Conservation (phyloP, 2,797 vertebrate species). For the Strix occidentalis region DNA sequence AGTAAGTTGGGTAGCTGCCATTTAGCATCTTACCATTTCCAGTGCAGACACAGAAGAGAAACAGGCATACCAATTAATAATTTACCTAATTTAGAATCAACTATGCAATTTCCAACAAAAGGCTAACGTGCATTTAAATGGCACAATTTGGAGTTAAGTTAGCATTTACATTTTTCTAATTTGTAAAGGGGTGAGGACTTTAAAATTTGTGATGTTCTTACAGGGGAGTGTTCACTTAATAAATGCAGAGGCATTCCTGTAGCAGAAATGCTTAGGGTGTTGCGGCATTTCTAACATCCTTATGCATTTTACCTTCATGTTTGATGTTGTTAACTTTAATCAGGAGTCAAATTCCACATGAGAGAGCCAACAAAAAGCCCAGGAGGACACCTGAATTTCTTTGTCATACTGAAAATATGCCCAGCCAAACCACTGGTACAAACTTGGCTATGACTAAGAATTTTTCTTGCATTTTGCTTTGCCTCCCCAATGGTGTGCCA, state of each 20-base stretch:
- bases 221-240: neutral
- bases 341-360: neutral
- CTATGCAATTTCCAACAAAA: neutral
- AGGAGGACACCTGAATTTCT: neutral
- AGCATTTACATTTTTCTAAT: neutral
- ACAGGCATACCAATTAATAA: neutral
- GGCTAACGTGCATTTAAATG: neutral
- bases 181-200: neutral
- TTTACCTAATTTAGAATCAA: neutral
- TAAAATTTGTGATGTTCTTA: neutral
- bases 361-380: neutral
- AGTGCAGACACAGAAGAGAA: neutral
- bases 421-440: neutral
- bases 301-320: neutral
- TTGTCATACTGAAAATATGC: neutral
- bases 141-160: neutral
- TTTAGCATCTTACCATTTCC: neutral
- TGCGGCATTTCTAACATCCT: neutral
- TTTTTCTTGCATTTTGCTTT: neutral
- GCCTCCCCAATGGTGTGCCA: fast-evolving
- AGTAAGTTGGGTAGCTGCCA: neutral
- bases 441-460: neutral
- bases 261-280: neutral
- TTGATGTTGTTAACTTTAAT: neutral
- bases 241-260: neutral